Evolutionary conservation across 2,888 invertebrate genomes (phyloP).

Genomic region (Dichetophora obliterata): DNA sequence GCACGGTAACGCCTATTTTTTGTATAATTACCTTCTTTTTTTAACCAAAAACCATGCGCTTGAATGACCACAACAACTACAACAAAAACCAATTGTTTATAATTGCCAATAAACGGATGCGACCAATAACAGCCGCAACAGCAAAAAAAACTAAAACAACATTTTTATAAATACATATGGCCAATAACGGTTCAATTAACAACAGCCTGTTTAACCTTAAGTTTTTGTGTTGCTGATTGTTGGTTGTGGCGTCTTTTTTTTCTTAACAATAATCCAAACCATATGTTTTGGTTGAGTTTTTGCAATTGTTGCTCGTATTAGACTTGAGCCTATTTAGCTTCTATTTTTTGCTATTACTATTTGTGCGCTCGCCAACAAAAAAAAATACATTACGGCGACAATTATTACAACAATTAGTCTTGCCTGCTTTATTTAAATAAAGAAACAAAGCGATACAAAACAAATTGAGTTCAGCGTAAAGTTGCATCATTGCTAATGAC

Average conservation of each 20-base stretch:
- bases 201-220: constrained; percentile 28
- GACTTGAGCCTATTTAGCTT: constrained; percentile 31
- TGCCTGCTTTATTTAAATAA: constrained; percentile 47
- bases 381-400: constrained; percentile 12
- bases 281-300: background rate
- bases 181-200: background rate
- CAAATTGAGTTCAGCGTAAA: constrained; percentile 35
- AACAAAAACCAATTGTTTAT: background rate
- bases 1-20: background rate
- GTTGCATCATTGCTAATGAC: constrained; percentile 29
- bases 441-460: background rate
- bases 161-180: background rate
- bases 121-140: constrained; percentile 11
- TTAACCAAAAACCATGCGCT: too few relatives aligned
- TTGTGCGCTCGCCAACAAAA: constrained; percentile 46
- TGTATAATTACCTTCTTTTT: background rate
- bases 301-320: background rate
- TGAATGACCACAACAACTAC: background rate
- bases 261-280: constrained; percentile 6
- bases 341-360: constrained; percentile 43
- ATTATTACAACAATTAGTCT: constrained; percentile 3
- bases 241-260: constrained; percentile 29
- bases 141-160: constrained; percentile 18
- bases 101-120: constrained; percentile 29
- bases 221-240: constrained; percentile 13